phyloP scores from a whole-genome alignment of 1,140 invertebrate genomes.

The Scylla paramamosain region DNA sequence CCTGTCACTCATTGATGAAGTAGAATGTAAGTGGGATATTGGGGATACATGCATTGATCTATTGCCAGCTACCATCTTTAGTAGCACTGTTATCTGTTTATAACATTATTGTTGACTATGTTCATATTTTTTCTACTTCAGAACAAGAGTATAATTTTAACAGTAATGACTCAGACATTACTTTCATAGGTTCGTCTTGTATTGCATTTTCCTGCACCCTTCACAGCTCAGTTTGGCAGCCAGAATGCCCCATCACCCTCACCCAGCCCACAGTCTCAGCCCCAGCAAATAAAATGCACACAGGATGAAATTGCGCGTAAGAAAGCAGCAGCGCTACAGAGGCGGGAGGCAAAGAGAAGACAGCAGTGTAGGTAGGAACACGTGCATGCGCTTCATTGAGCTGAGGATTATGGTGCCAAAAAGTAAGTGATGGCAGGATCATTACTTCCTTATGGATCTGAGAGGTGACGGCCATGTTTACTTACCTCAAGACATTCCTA shows the following conservation, averaged over 20 bases:
- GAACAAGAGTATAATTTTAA: not conserved
- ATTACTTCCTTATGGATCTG: not conserved
- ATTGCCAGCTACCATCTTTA: too few relatives aligned
- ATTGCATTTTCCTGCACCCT: not conserved
- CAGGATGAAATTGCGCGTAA: conserved; percentile 65
- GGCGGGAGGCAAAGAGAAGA: conserved; percentile 27
- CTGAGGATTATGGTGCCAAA: too few relatives aligned
- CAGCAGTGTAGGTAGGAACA: conserved; percentile 19
- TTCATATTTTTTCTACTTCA: not conserved
- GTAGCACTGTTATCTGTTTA: too few relatives aligned
- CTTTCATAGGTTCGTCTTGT: not conserved
- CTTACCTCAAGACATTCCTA: not conserved
- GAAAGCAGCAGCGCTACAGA: conserved; percentile 46
- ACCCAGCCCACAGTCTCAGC: conserved; percentile 34
- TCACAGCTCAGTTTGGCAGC: conserved; percentile 59
- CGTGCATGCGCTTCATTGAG: too few relatives aligned
- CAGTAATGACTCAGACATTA: not conserved
- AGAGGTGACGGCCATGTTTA: not conserved
- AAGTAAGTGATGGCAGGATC: not conserved
- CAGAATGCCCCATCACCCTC: conserved; percentile 32
- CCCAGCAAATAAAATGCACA: conserved; percentile 34
- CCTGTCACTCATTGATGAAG: conserved; percentile 51
- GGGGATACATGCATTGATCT: not conserved
- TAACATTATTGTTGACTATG: too few relatives aligned
- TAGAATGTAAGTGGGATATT: conserved; percentile 55